Conservation (phyloP, 2,888 invertebrate species). For the Lasioglossum calceatum region DNA sequence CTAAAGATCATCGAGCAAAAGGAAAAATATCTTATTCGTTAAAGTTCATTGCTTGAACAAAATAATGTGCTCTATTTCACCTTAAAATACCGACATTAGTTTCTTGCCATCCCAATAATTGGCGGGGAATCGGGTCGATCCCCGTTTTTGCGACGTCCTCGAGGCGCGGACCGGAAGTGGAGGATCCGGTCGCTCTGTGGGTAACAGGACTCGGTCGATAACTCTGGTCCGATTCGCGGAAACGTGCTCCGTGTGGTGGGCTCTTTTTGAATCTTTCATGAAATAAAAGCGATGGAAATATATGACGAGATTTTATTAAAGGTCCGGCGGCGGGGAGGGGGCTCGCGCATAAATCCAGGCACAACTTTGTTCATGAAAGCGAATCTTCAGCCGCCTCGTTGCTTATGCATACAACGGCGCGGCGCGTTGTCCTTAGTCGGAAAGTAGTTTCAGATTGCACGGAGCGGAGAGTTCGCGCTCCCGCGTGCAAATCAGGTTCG, state of each 20-base stretch:
- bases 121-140: not conserved
- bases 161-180: not conserved
- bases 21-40: too few relatives aligned
- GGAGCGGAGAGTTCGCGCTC: not conserved
- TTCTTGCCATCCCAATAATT: not conserved
- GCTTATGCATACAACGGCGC: slow-evolving; percentile 46
- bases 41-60: too few relatives aligned
- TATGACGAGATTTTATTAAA: slow-evolving; percentile 36
- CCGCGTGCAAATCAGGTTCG: not conserved
- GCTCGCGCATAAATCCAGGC: slow-evolving; percentile 24
- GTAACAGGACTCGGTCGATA: slow-evolving; percentile 17
- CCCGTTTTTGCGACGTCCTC: not conserved
- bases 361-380: slow-evolving; percentile 54
- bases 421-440: not conserved
- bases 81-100: too few relatives aligned
- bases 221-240: not conserved
- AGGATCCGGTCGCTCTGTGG: not conserved
- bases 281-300: not conserved
- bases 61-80: too few relatives aligned
- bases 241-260: not conserved
- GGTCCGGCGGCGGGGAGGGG: not conserved
- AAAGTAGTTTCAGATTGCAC: slow-evolving; percentile 1
- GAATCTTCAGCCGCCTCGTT: slow-evolving; percentile 35
- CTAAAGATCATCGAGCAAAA: too few relatives aligned
- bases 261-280: not conserved